Evolutionary conservation across 2,113 vertebrate genomes (phyloP).

Genomic region (Tinamus guttatus): DNA sequence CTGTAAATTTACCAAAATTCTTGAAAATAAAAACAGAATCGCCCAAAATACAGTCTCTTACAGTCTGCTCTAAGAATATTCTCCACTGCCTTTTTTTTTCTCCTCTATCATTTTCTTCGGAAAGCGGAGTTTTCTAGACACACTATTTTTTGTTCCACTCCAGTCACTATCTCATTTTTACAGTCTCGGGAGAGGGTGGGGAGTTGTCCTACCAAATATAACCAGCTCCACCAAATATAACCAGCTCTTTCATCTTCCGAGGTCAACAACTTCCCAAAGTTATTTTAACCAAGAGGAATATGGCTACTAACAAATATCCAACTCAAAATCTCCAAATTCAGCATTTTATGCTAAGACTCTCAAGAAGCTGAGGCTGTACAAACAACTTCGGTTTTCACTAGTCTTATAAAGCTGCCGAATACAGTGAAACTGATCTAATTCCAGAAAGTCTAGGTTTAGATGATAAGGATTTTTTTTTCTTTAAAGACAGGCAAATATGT

Average conservation of each 20-base stretch:
- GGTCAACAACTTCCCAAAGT: conserved; percentile 65
- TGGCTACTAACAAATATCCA: neutral
- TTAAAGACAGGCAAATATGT: neutral
- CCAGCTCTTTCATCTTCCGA: conserved; percentile 52
- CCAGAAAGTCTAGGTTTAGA: neutral
- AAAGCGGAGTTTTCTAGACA: neutral
- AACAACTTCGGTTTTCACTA: neutral
- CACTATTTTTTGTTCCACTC: conserved; percentile 22
- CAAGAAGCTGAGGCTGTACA: neutral
- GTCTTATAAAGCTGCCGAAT: neutral
- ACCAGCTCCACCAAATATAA: conserved; percentile 52
- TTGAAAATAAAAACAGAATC: conserved; percentile 6
- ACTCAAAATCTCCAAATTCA: neutral
- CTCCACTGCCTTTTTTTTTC: neutral
- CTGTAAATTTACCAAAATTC: neutral
- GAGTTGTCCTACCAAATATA: conserved; percentile 52
- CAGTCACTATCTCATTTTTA: conserved; percentile 46
- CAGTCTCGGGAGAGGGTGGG: conserved; percentile 50
- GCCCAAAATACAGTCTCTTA: neutral
- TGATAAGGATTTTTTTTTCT: neutral
- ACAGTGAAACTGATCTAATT: neutral
- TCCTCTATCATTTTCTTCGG: conserved; percentile 13
- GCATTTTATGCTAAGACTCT: neutral
- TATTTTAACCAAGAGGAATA: neutral
- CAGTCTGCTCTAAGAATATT: neutral